A percentile compares a stretch with the other conserved stretches of the same genome.
phyloP scores from a whole-genome alignment of 1,140 invertebrate genomes.

The Rhyacophila brunnea region DNA sequence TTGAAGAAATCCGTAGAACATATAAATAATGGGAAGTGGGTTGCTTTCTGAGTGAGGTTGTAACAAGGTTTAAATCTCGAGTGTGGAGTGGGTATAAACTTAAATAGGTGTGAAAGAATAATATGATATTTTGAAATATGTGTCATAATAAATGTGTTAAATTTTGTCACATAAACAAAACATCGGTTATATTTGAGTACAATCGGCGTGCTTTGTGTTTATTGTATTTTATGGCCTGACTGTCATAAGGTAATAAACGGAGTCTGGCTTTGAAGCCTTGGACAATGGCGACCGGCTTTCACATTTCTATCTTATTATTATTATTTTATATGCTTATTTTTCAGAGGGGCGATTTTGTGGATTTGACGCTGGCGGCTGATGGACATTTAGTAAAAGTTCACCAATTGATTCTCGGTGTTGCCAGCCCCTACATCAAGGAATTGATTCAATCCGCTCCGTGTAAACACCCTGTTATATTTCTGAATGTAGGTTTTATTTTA shows the following conservation, averaged over 20 bases:
- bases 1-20: too few species aligned
- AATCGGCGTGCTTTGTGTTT: not conserved
- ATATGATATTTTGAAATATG: not conserved
- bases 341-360: slow-evolving; percentile 70
- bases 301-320: not conserved
- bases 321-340: slow-evolving; percentile 33
- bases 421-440: slow-evolving; percentile 73
- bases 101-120: too few species aligned
- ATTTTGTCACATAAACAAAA: too few species aligned
- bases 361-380: slow-evolving; percentile 76
- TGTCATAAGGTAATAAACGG: too few species aligned
- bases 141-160: not conserved
- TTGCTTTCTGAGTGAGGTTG: too few species aligned
- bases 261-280: too few species aligned
- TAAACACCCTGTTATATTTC: slow-evolving; percentile 75
- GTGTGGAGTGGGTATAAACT: too few species aligned
- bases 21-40: too few species aligned
- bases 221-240: too few species aligned
- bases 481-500: slow-evolving; percentile 49
- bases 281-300: too few species aligned
- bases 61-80: too few species aligned
- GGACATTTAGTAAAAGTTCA: slow-evolving; percentile 73
- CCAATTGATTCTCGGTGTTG: slow-evolving; percentile 70
- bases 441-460: slow-evolving; percentile 73
- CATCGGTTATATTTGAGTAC: not conserved